phyloP scores from a whole-genome alignment of 2,113 vertebrate genomes.

The Hyla sarda region DNA sequence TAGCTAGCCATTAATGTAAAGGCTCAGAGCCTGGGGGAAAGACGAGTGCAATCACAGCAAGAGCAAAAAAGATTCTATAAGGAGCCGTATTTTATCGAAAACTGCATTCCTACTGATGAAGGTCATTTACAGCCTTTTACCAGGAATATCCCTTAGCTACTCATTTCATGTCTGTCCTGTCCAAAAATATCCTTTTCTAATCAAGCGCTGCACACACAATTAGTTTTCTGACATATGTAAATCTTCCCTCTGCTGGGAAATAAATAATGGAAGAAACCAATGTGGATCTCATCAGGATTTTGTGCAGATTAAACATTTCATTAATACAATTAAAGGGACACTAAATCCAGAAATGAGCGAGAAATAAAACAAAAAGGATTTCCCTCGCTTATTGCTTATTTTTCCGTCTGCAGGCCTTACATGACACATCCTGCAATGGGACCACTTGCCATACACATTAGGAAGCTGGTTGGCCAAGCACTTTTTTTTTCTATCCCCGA shows the following conservation, averaged over 20 bases:
- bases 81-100: constrained; percentile 34
- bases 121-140: constrained; percentile 39
- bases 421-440: no score
- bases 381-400: not conserved
- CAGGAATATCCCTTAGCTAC: constrained; percentile 45
- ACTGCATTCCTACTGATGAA: constrained; percentile 18
- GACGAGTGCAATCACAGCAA: constrained; percentile 33
- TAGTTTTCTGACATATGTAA: constrained; percentile 32
- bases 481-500: no score
- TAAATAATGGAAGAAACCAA: constrained; percentile 23
- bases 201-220: constrained; percentile 33
- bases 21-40: constrained; percentile 34
- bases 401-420: not conserved
- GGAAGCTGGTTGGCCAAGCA: no score
- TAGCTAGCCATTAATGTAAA: constrained; percentile 30
- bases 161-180: constrained; percentile 40
- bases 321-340: constrained; percentile 14
- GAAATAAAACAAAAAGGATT: not conserved
- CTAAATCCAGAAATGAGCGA: not conserved
- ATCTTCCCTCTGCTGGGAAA: constrained; percentile 13
- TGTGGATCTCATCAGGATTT: constrained; percentile 13
- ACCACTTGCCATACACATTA: no score
- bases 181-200: constrained; percentile 21
- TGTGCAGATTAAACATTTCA: not conserved
- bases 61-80: constrained; percentile 23